Evolutionary conservation across 1,140 invertebrate genomes (phyloP).

Genomic region (Trypoxylus dichotomus): DNA sequence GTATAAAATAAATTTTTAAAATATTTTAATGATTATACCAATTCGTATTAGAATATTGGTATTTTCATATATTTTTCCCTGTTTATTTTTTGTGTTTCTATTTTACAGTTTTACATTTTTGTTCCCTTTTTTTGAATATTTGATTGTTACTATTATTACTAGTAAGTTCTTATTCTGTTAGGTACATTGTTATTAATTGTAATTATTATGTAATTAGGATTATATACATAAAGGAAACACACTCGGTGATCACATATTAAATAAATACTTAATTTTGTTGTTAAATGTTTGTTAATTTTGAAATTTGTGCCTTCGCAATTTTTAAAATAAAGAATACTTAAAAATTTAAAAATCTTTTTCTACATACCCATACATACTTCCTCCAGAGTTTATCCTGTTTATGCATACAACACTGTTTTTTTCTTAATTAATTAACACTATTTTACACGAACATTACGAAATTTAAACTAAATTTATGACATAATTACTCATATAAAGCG

Average conservation of each 20-base stretch:
- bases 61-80: slow-evolving; percentile 4
- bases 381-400: too few relatives aligned
- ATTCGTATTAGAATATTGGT: neutral
- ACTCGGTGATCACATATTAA: slow-evolving; percentile 32
- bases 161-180: slow-evolving; percentile 34
- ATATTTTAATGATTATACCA: neutral
- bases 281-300: slow-evolving; percentile 43
- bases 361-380: neutral
- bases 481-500: too few relatives aligned
- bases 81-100: slow-evolving; percentile 12
- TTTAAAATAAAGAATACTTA: slow-evolving; percentile 47
- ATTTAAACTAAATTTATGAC: too few relatives aligned
- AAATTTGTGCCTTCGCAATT: slow-evolving; percentile 53
- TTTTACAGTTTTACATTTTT: neutral
- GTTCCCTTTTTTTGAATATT: slow-evolving; percentile 20
- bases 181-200: slow-evolving; percentile 28
- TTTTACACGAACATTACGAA: too few relatives aligned
- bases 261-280: slow-evolving; percentile 34
- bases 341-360: neutral
- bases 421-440: too few relatives aligned
- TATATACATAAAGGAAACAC: slow-evolving; percentile 28
- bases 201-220: slow-evolving; percentile 16
- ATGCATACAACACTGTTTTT: too few relatives aligned
- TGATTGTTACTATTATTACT: slow-evolving; percentile 26
- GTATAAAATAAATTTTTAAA: neutral